Evolutionary conservation across 2,797 vertebrate genomes (phyloP).

Genomic region (Sebastes matsubarae): DNA sequence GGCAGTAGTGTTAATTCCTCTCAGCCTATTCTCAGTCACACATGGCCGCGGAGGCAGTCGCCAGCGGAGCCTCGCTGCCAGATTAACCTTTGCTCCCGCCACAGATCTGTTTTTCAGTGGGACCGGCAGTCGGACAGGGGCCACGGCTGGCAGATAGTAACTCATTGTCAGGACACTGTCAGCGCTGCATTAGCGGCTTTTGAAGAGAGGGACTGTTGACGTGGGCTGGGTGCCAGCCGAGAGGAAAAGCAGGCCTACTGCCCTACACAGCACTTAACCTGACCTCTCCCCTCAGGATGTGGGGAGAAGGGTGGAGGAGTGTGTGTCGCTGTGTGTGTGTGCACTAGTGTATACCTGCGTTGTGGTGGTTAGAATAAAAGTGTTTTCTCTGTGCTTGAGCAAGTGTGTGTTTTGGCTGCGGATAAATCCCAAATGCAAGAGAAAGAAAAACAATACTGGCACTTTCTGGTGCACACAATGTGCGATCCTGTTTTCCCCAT

Average conservation of each 20-base stretch:
- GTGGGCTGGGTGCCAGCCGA: slow-evolving; percentile 72
- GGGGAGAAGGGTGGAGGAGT: slow-evolving; percentile 36
- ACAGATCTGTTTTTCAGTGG: slow-evolving; percentile 77
- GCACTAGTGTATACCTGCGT: neutral
- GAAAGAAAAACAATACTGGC: slow-evolving; percentile 55
- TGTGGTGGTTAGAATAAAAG: neutral
- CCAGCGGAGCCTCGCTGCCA: slow-evolving; percentile 71
- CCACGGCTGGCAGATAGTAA: slow-evolving; percentile 70
- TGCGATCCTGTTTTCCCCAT: slow-evolving; percentile 37
- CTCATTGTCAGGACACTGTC: slow-evolving; percentile 78
- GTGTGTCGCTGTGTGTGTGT: slow-evolving; percentile 14
- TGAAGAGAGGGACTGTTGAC: slow-evolving; percentile 76
- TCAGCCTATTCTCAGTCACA: slow-evolving; percentile 79
- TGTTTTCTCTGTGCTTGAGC: slow-evolving; percentile 39
- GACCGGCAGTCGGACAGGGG: slow-evolving; percentile 56
- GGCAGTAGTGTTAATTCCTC: slow-evolving; percentile 74
- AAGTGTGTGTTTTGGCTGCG: slow-evolving; percentile 42
- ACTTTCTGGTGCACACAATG: slow-evolving; percentile 39
- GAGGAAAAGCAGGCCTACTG: slow-evolving; percentile 64
- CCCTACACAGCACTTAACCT: slow-evolving; percentile 60
- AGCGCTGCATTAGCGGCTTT: slow-evolving; percentile 64
- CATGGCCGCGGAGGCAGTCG: slow-evolving; percentile 64
- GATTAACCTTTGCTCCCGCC: slow-evolving; percentile 80
- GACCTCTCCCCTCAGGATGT: slow-evolving; percentile 70
- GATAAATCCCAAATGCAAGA: slow-evolving; percentile 48